Base-by-base conservation (phyloP, 2,888 invertebrate genomes). In the Agapetus fuscipes region DNA sequence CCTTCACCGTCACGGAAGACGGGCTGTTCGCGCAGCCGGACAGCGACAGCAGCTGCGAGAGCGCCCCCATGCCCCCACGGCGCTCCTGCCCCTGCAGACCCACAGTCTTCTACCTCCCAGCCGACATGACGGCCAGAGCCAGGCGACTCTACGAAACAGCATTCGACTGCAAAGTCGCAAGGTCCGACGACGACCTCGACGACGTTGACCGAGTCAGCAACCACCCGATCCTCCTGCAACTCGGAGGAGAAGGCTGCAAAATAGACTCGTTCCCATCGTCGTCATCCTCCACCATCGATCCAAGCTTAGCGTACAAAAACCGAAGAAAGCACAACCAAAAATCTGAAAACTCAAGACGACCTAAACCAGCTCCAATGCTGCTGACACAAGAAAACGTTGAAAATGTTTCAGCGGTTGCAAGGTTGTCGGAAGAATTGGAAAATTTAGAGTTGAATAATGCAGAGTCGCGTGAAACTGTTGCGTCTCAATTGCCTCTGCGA, bases 121-220 rank as follows among this genome's bases (percentile, higher is more conserved):
- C 72, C 63, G 67, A 70, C 56, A 72, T 72, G 66, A 72, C 72
- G 52, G 66, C 70, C 60, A 74, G 84, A 52, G 66, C 70, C 60
- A 75, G 84, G 54, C 84, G 84, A 63, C 75, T 89, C 39, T 89
- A 89, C 61, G 89, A 89, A 64, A 89, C 89, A 39, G 89, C 89
- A 41, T 89, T 89, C 61, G 89, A 89, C 62, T 86, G 86, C 61
- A 85, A 85, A 62, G 79, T 87, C 54, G 80, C 80, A 56, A 80
- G 83, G 49, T 86, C 86, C 6, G 81, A 82, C 52, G 81, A 82
- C 59, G 83, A 87, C 51, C 72, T 87, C 56, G 86, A 87, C 54
- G 80, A 83, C 51, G 78, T 87, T 35, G 86, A 87, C 52, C 78
- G 83, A 44, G 78, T 87, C 45, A 80, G 83, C 49, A 87, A 86